Evolutionary conservation across 2,888 invertebrate species (phyloP), one percentile per base, ranked within the genome.

Genomic region (Cataglyphis albicans): DNA sequence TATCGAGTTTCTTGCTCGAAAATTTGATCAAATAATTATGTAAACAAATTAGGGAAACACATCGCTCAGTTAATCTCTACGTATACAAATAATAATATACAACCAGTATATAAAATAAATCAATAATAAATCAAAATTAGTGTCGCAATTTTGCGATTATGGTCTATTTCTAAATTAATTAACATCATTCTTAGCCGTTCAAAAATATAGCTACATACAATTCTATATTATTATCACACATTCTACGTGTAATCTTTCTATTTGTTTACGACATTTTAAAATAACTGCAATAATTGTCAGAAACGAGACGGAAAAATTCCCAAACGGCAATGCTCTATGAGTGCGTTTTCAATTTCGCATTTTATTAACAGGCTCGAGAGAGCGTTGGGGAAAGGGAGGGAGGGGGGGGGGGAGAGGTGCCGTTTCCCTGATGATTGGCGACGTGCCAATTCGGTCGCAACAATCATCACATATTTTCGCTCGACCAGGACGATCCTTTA

Each of bases 361-460:
- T 84, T 84, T 84, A 84, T 87, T 86, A 86, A 84, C 84, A 72
- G 68, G 73, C 59, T 65, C 41, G 61, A 18, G 83, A 18, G 83
- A 61, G 55, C 35, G 57, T 55, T 55, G 63, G 38, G 48, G 21
- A 0, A 21, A 0, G 21, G 21, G 0, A 0, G 48, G 63, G 38
- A 38, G 63, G 21, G 21, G 21, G 0, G 21, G 48, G 63, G 38
- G 48, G 63, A 32, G 48, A 52, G 44, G 32, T 57, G 44, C n/a
- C 29, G 35, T 67, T 25, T 59, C 61, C 61, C 52, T 2, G 29
- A 55, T 2, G 29, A 55, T 55, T 86, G 88, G 85, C 85, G 64
- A 5, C 29, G 21, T n/a, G 87, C 84, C 87, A 88, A 82, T 78
- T 75, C 35, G 41, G 29, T 32, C 41, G 59, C 82, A 87, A 87